phyloP scores from a whole-genome alignment of 2,888 invertebrate genomes.

The Eilema depressum region DNA sequence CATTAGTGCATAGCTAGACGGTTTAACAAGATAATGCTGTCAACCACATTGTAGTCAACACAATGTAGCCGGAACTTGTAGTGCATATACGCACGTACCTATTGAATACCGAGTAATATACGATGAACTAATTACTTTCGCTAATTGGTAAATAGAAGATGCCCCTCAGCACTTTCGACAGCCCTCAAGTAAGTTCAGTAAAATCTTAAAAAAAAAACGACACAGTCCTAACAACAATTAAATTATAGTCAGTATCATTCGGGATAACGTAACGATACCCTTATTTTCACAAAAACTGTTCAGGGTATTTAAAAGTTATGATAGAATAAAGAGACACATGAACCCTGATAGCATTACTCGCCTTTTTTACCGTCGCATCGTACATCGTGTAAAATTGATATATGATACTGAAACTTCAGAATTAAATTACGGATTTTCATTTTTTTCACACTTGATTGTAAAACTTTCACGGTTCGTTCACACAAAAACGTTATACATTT shows the following conservation, averaged over 20 bases:
- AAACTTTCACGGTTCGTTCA: conserved; percentile 70
- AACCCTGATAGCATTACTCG: neutral
- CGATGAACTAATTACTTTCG: conserved; percentile 1
- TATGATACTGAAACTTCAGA: conserved; percentile 8
- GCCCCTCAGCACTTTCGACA: too few species aligned
- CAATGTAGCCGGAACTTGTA: neutral
- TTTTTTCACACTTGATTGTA: conserved; percentile 74
- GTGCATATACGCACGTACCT: neutral
- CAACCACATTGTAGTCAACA: neutral
- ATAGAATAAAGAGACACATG: neutral
- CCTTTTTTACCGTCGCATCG: neutral
- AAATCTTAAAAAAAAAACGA: too few species aligned
- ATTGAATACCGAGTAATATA: neutral
- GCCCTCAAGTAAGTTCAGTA: too few species aligned
- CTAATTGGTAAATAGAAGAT: neutral
- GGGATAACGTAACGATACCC: too few species aligned
- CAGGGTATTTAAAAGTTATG: neutral
- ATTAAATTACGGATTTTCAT: conserved; percentile 58
- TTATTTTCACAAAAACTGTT: neutral
- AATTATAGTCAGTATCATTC: neutral
- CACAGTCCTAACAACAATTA: neutral
- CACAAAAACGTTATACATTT: conserved; percentile 70
- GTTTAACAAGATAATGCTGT: conserved; percentile 1
- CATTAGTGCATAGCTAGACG: too few species aligned
- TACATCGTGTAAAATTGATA: neutral